These are phyloP conservation scores for Drosophila pseudoobscura DNA, from an alignment of 1,140 invertebrate species.

Conservation along the genomic window DNA sequence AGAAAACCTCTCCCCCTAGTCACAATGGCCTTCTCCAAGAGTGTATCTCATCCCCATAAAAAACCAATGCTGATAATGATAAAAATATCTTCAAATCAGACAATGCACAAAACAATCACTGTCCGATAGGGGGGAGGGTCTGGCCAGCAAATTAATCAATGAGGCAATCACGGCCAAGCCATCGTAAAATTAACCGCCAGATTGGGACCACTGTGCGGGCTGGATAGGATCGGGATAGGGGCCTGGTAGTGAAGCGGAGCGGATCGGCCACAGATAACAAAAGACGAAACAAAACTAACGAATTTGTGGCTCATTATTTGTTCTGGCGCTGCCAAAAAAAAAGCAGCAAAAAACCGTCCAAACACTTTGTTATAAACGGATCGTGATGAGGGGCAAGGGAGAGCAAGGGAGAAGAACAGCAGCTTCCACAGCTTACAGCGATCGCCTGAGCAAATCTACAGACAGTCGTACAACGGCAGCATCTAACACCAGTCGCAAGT, in stretches of 20 bases:
- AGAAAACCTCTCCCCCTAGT: not conserved
- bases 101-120: constrained; percentile 23
- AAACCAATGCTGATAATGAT: constrained; percentile 5
- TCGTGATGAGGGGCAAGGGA: not conserved
- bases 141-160: constrained; percentile 64
- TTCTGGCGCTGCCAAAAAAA: constrained; percentile 45
- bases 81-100: constrained; percentile 36
- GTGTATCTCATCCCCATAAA: not conserved
- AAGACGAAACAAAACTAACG: constrained; percentile 55
- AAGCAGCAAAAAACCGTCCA: constrained; percentile 38
- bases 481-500: constrained; percentile 71
- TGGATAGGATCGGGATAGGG: constrained; percentile 1
- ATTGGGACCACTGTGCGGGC: constrained; percentile 43
- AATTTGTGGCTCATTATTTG: constrained; percentile 68
- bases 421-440: constrained; percentile 66
- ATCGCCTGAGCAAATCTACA: constrained; percentile 34
- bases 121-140: not conserved
- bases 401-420: constrained; percentile 3
- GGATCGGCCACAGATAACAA: constrained; percentile 31
- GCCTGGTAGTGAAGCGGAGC: too few species aligned
- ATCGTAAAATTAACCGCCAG: constrained; percentile 20
- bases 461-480: constrained; percentile 72
- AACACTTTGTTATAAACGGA: constrained; percentile 63
- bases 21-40: not conserved
- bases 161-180: constrained; percentile 54